Percentiles rank a stretch among this genome's conserved stretches.
Conservation (phyloP, 2,113 vertebrate species). For the Crocuta crocuta region DNA sequence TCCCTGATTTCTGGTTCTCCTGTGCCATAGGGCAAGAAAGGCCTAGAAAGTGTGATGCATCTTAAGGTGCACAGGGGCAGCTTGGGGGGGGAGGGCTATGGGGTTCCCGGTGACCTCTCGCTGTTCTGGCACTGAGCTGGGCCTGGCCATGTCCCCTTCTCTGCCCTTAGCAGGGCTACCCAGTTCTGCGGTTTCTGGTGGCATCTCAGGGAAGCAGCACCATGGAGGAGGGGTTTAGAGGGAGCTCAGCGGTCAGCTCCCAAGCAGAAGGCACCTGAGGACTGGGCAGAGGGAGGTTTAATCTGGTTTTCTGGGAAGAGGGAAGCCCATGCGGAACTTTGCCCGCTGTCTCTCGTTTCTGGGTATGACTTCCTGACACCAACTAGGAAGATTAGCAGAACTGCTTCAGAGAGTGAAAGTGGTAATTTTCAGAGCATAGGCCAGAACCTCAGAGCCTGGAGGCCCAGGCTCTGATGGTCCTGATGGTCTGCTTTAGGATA, state of each 20-base stretch:
- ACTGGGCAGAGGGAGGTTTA: background rate
- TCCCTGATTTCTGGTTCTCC: background rate
- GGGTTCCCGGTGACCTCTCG: background rate
- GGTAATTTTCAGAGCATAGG: background rate
- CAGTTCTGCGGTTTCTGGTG: background rate
- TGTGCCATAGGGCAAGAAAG: background rate
- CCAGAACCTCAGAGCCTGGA: background rate
- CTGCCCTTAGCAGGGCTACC: background rate
- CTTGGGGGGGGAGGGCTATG: background rate
- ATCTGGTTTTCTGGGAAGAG: background rate
- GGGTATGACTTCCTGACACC: background rate
- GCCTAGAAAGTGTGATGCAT: background rate
- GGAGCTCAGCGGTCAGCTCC: background rate
- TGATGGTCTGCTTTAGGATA: background rate
- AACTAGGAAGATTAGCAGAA: background rate
- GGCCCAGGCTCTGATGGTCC: background rate
- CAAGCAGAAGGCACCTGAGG: background rate
- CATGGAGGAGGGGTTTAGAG: background rate
- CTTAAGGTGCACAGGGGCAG: background rate
- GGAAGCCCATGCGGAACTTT: background rate
- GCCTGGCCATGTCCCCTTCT: background rate
- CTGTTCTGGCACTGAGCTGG: background rate
- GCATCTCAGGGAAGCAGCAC: slow-evolving; percentile 68
- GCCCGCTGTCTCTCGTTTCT: background rate
- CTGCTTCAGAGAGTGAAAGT: background rate